Percentiles rank a stretch among this genome's conserved stretches.
phyloP scores from a whole-genome alignment of 2,888 invertebrate species.

The Leptopilina drosophilae region DNA sequence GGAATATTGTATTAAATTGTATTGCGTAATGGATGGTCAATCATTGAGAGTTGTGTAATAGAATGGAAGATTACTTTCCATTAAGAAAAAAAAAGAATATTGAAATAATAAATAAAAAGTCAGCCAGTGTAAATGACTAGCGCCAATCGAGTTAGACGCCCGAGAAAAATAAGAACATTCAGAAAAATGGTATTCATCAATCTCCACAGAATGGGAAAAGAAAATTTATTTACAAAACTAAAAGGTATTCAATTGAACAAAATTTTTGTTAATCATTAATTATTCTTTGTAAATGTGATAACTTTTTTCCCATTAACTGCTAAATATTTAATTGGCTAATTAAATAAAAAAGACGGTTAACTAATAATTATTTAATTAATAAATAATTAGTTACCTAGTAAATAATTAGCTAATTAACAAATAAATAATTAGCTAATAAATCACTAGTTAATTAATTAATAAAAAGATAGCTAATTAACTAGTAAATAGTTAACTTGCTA shows the following conservation, averaged over 20 bases:
- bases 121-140: conserved; percentile 62
- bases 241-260: conserved; percentile 7
- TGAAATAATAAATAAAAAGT: conserved; percentile 61
- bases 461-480: too few species aligned
- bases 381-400: too few species aligned
- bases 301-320: too few species aligned
- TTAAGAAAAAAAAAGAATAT: conserved; percentile 49
- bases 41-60: conserved; percentile 65
- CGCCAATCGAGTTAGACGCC: conserved; percentile 61
- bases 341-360: too few species aligned
- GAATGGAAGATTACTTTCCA: conserved; percentile 39
- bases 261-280: background rate
- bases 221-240: background rate
- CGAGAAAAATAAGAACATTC: conserved; percentile 8
- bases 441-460: too few species aligned
- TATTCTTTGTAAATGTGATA: too few species aligned
- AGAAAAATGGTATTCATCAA: background rate
- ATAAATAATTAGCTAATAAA: too few species aligned
- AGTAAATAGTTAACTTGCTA: too few species aligned
- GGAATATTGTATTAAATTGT: conserved; percentile 58
- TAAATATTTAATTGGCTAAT: too few species aligned
- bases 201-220: background rate
- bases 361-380: background rate
- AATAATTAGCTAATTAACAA: too few species aligned
- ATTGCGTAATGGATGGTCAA: conserved; percentile 44